phyloP scores from a whole-genome alignment of 2,113 vertebrate genomes.

The Hiodon alosoides region DNA sequence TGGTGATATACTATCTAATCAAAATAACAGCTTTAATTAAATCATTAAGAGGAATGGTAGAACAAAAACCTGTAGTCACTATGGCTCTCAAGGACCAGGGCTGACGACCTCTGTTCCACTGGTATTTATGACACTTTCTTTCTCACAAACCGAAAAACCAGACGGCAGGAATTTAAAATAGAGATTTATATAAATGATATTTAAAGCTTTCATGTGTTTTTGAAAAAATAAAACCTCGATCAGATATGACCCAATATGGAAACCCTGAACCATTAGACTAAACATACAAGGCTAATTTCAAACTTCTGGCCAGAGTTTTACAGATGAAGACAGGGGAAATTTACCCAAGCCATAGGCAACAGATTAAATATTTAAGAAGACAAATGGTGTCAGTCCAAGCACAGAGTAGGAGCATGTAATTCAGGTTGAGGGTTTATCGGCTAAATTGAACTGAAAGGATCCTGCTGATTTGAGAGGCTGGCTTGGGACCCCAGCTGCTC shows the following conservation, averaged over 20 bases:
- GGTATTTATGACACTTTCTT: too few species aligned
- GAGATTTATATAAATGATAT: too few species aligned
- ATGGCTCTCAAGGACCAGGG: too few species aligned
- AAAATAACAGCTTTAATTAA: too few species aligned
- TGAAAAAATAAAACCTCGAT: slow-evolving; percentile 1
- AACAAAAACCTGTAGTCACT: too few species aligned
- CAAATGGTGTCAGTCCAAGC: slow-evolving; percentile 5
- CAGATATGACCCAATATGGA: neutral
- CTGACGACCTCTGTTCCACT: too few species aligned
- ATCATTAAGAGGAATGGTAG: too few species aligned
- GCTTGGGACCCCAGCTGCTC: slow-evolving; percentile 1
- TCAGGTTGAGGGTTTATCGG: slow-evolving; percentile 8
- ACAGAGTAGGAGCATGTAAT: neutral
- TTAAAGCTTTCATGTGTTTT: neutral
- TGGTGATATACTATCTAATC: too few species aligned
- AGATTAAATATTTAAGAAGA: slow-evolving; percentile 25
- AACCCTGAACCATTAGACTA: neutral
- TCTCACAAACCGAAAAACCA: too few species aligned
- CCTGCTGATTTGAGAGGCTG: neutral
- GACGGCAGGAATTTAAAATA: too few species aligned
- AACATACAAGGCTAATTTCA: slow-evolving; percentile 19
- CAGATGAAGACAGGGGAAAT: slow-evolving; percentile 8
- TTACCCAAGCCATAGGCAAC: slow-evolving; percentile 1
- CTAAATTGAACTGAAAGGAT: slow-evolving; percentile 15
- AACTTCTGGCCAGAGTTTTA: slow-evolving; percentile 11